A percentile compares a stretch with the other conserved stretches of the same genome.
Evolutionary conservation across 2,113 vertebrate genomes (phyloP).

Genomic region (Etia nguti): DNA sequence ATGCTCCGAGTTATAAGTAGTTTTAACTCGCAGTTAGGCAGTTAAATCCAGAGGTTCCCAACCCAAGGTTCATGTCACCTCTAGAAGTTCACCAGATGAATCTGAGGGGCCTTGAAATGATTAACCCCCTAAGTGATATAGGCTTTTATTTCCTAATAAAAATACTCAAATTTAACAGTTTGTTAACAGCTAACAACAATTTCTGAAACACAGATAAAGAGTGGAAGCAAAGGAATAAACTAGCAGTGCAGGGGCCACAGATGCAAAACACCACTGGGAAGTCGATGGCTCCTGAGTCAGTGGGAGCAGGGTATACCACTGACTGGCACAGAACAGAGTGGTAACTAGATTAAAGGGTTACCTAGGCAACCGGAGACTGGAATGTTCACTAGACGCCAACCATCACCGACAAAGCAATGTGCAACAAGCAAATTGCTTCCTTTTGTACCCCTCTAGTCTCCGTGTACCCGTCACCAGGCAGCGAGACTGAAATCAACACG

Average conservation of each 20-base stretch:
- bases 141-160: background rate
- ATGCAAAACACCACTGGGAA: background rate
- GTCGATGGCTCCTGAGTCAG: background rate
- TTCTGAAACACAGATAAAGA: background rate
- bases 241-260: background rate
- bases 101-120: background rate
- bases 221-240: background rate
- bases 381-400: background rate
- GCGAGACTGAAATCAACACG: background rate
- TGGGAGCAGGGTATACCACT: background rate
- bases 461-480: background rate
- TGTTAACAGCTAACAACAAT: rapidly evolving
- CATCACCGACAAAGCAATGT: background rate
- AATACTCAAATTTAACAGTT: background rate
- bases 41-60: background rate
- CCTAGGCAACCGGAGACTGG: background rate
- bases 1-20: background rate
- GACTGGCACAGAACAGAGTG: background rate
- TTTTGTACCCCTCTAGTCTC: background rate
- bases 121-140: too few relatives aligned
- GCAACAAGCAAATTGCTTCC: background rate
- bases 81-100: background rate
- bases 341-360: background rate
- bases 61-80: background rate
- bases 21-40: background rate